phyloP scores from a whole-genome alignment of 2,888 invertebrate genomes.

The Drosophila colorata region DNA sequence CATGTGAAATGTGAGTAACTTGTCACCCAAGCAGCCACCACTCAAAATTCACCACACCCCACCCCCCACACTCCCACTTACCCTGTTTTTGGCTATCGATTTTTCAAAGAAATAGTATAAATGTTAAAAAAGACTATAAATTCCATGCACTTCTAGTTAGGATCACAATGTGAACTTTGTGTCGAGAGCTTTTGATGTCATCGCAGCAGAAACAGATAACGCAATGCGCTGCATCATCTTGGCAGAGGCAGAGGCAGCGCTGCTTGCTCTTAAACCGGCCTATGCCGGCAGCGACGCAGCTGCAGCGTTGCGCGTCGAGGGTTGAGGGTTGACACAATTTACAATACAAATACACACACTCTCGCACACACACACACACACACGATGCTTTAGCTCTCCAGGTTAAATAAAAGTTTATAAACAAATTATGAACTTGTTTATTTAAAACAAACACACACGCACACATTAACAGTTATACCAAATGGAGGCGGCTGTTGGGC shows the following conservation, averaged over 20 bases:
- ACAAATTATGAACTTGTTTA: conserved; percentile 76
- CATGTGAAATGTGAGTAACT: conserved; percentile 43
- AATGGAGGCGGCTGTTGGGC: conserved; percentile 58
- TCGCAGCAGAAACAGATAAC: conserved; percentile 21
- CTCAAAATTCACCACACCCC: conserved; percentile 6
- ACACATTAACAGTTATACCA: conserved; percentile 36
- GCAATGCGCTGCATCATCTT: conserved; percentile 28
- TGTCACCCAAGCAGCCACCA: conserved; percentile 57
- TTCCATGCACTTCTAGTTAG: conserved; percentile 60
- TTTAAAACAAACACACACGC: conserved; percentile 41
- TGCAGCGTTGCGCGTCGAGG: conserved; percentile 11
- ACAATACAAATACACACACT: conserved; percentile 5
- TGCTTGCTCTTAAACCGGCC: conserved; percentile 44
- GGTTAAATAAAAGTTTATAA: conserved; percentile 65
- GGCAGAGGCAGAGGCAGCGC: conserved; percentile 21
- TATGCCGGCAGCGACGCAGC: conserved; percentile 47
- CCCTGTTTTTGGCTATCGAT: conserved; percentile 22
- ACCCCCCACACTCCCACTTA: background rate
- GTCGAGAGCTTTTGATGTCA: conserved; percentile 15
- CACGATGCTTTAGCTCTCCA: conserved; percentile 23
- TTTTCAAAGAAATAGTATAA: conserved; percentile 11
- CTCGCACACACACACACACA: conserved; percentile 9
- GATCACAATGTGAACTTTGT: conserved; percentile 36
- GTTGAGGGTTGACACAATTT: conserved; percentile 61
- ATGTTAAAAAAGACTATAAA: conserved; percentile 12